Percentiles rank a stretch among this genome's conserved stretches.
Evolutionary conservation across 2,888 invertebrate species (phyloP).

Genomic region (Caenorhabditis becei): DNA sequence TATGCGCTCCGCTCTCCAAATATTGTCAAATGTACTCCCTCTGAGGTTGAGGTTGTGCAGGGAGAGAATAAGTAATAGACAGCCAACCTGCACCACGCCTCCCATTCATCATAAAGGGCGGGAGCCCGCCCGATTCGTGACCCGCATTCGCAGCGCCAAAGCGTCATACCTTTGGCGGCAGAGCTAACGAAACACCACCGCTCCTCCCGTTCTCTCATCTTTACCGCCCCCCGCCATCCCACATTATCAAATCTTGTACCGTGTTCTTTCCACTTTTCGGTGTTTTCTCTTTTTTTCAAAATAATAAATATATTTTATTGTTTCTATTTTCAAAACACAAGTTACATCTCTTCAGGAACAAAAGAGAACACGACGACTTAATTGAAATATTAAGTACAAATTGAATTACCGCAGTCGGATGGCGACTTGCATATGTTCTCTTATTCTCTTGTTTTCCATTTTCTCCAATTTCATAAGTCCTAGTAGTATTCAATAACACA

Average conservation of each 20-base stretch:
- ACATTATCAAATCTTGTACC: background rate
- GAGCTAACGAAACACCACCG: background rate
- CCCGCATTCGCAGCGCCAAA: background rate
- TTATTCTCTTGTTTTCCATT: background rate
- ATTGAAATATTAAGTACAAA: background rate
- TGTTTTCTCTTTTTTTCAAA: background rate
- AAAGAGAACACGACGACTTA: background rate
- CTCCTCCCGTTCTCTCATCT: background rate
- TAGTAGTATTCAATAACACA: background rate
- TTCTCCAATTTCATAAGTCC: background rate
- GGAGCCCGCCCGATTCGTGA: background rate
- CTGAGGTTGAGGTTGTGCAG: background rate
- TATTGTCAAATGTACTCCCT: conserved; percentile 11
- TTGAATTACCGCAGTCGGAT: background rate
- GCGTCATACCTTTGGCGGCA: background rate
- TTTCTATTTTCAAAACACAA: background rate
- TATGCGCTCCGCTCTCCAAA: background rate
- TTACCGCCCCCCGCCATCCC: background rate
- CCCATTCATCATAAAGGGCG: background rate
- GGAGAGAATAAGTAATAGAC: background rate
- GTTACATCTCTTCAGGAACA: background rate
- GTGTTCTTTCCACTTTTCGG: background rate
- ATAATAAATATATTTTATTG: too few species aligned
- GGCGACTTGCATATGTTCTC: too few species aligned
- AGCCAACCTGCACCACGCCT: background rate